Conservation (phyloP, 2,888 invertebrate genomes). For the Nasonovia ribisnigri region DNA sequence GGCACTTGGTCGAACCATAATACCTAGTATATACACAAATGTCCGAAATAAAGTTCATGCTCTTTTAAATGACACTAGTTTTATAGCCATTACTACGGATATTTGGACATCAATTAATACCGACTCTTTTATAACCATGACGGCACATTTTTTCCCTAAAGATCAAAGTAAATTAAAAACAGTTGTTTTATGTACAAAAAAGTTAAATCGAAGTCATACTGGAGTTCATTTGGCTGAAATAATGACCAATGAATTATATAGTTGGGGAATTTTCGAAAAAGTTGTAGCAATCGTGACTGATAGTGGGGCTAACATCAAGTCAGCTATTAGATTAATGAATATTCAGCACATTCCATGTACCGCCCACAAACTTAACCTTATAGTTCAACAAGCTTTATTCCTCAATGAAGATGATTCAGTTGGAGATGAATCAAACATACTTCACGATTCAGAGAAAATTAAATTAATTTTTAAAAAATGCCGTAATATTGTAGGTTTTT, state of each 20-base stretch:
- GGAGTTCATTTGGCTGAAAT: neutral
- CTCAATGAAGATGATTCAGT: neutral
- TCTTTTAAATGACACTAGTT: constrained; percentile 7
- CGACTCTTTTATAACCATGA: neutral
- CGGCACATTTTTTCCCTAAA: constrained; percentile 6
- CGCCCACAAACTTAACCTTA: neutral
- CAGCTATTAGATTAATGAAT: constrained; percentile 7
- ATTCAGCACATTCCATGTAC: constrained; percentile 9
- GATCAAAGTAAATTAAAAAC: neutral
- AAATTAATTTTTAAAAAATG: constrained; percentile 11
- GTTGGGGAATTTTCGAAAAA: constrained; percentile 4
- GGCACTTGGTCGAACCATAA: constrained; percentile 11
- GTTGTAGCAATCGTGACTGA: neutral
- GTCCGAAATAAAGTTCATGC: neutral
- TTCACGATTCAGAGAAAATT: neutral
- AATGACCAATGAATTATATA: neutral
- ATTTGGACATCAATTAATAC: constrained; percentile 27
- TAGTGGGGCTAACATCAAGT: constrained; percentile 20
- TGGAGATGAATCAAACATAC: neutral
- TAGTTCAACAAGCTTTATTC: neutral
- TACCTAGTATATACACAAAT: neutral
- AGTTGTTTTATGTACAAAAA: constrained; percentile 14
- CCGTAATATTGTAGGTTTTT: constrained; percentile 7
- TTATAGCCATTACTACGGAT: constrained; percentile 11
- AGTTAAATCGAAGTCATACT: neutral